Evolutionary conservation across 1,140 invertebrate species (phyloP).

Genomic region (Ylistrum balloti): DNA sequence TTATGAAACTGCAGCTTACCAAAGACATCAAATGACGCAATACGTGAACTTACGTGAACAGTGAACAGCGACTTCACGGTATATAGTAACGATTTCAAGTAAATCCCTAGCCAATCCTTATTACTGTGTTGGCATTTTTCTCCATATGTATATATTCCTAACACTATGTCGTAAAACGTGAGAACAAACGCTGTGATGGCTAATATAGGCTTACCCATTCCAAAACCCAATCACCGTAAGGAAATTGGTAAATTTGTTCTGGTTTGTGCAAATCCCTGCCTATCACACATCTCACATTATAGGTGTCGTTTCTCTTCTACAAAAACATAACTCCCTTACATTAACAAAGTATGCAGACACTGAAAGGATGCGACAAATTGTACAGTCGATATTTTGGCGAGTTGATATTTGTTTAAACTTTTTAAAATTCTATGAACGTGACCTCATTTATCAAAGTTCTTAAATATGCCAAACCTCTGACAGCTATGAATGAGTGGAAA

Average conservation of each 20-base stretch:
- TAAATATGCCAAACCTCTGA: too few relatives aligned
- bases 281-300: not conserved
- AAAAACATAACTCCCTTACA: not conserved
- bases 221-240: not conserved
- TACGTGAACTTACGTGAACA: too few relatives aligned
- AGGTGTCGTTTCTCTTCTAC: not conserved
- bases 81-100: not conserved
- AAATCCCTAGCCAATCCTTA: not conserved
- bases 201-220: not conserved
- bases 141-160: constrained; percentile 28
- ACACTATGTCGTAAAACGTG: not conserved
- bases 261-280: not conserved
- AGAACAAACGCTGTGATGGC: not conserved
- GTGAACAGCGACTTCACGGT: too few relatives aligned
- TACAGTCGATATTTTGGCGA: not conserved
- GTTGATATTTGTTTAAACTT: not conserved
- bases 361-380: not conserved
- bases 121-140: not conserved
- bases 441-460: too few relatives aligned
- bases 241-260: constrained; percentile 28
- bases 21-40: too few relatives aligned
- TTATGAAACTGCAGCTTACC: too few relatives aligned
- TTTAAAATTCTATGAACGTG: too few relatives aligned
- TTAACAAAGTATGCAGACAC: not conserved
- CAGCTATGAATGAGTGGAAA: too few relatives aligned